Base-by-base conservation (phyloP, 2,888 invertebrate genomes). In the Euclidia mi region DNA sequence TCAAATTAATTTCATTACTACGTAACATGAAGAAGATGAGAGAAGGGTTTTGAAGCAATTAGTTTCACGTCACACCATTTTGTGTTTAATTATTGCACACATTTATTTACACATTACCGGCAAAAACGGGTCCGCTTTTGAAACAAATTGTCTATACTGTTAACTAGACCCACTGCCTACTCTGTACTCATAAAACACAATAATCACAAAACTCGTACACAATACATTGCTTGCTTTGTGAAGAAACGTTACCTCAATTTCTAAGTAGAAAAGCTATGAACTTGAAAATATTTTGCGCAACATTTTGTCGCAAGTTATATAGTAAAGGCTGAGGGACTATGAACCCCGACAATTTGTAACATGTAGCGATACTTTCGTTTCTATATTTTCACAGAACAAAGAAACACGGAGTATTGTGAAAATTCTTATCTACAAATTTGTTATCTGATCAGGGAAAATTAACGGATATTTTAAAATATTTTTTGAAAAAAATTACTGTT, bases 81-180 rank as follows among this genome's bases (percentile, higher is more conserved):
- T 84, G 82, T 84, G 89, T 90, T 91, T 92, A 91, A 91, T 92
- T 91, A 92, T 91, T 90, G 81, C 87, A 84, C 85, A 82, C 91
- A 91, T 92, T 91, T 91, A 91, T 92, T 89, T 88, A 86, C 89
- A 88, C 91, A 91, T 92, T 91, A 91, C 85, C 85, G 83, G 86
- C 88, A 90, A 90, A 91, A 92, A 91, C 89, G 81, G 82, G 88
- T 64, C 85, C 86, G 88, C 85, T 87, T 90, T 90, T 83, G 78
- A 87, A 82, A 90, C 90, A 89, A 90, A 91, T 91, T 83, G 90
- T 83, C 75, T 76, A 46, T 60, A 60, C 55, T 66, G 47, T 63
- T 50, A n/a, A 40, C 59, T 68, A 65, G 56, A 65, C 59, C 52
- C 41, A 35, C 43, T 18, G 14, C 20, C n/a, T 42, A 49, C 31